Percentiles rank a stretch among this genome's conserved stretches.
Evolutionary conservation across 2,113 vertebrate genomes (phyloP).

Genomic region (Laticauda colubrina): DNA sequence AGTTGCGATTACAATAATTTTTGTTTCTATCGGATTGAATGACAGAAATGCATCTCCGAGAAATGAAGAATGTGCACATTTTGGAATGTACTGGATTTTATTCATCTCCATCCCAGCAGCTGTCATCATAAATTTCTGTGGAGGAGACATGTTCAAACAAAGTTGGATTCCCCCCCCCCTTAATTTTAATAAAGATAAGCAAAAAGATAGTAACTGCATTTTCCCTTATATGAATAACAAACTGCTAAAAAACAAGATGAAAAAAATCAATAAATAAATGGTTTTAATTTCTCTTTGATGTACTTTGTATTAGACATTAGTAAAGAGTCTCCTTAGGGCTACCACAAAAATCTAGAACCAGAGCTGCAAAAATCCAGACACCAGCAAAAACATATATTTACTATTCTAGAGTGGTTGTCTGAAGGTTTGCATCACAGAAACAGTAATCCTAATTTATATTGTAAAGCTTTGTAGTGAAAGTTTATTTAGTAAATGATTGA

Average conservation of each 20-base stretch:
- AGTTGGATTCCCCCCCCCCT: neutral
- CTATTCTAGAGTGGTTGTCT: neutral
- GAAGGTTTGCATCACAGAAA: neutral
- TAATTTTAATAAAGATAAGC: neutral
- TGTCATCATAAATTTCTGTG: neutral
- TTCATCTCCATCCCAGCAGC: neutral
- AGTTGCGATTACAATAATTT: too few species aligned
- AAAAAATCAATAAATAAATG: neutral
- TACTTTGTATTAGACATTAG: neutral
- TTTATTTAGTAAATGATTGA: neutral
- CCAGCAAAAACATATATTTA: neutral
- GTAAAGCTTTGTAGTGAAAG: neutral
- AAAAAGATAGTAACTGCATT: neutral
- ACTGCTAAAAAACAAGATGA: neutral
- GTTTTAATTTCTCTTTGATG: neutral
- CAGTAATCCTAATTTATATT: neutral
- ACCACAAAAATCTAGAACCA: neutral
- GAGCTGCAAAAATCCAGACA: neutral
- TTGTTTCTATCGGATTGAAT: neutral
- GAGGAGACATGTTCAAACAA: neutral
- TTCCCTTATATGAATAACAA: neutral
- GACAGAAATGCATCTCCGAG: neutral
- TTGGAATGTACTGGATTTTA: neutral
- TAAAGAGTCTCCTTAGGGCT: neutral
- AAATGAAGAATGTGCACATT: neutral